Evolutionary conservation across 2,888 invertebrate genomes (phyloP).

Genomic region (Sarcophaga subvicina): DNA sequence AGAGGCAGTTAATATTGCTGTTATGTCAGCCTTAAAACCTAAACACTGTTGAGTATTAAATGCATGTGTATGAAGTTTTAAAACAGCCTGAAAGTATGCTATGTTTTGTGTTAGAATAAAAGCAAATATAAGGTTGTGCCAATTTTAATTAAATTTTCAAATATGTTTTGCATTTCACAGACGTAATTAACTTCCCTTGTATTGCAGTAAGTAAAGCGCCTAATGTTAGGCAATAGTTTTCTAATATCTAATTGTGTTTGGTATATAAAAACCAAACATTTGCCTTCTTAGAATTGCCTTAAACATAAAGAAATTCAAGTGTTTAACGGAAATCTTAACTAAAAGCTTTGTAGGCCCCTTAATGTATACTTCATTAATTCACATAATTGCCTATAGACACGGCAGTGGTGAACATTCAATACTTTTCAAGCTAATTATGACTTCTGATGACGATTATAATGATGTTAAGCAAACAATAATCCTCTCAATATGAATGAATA

Average conservation of each 20-base stretch:
- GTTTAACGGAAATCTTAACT: not conserved
- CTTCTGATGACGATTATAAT: not conserved
- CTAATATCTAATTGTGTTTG: too few relatives aligned
- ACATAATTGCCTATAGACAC: constrained; percentile 58
- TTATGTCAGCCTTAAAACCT: constrained; percentile 14
- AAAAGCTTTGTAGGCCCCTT: not conserved
- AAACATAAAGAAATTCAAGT: not conserved
- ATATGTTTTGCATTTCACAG: not conserved
- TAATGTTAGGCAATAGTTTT: too few relatives aligned
- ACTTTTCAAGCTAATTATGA: not conserved
- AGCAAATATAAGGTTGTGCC: too few relatives aligned
- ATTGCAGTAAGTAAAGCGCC: too few relatives aligned
- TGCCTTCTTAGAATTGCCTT: too few relatives aligned
- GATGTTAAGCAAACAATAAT: constrained; percentile 52
- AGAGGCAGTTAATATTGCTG: not conserved
- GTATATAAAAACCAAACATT: too few relatives aligned
- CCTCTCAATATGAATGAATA: not conserved
- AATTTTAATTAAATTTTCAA: too few relatives aligned
- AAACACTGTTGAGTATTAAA: not conserved
- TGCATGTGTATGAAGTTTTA: constrained; percentile 9
- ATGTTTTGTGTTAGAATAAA: too few relatives aligned
- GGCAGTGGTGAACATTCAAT: not conserved
- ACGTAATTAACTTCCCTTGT: constrained; percentile 9
- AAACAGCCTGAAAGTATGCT: constrained; percentile 13
- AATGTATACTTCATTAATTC: constrained; percentile 59